Evolutionary conservation across 2,113 vertebrate genomes (phyloP).

Genomic region (Meles meles): DNA sequence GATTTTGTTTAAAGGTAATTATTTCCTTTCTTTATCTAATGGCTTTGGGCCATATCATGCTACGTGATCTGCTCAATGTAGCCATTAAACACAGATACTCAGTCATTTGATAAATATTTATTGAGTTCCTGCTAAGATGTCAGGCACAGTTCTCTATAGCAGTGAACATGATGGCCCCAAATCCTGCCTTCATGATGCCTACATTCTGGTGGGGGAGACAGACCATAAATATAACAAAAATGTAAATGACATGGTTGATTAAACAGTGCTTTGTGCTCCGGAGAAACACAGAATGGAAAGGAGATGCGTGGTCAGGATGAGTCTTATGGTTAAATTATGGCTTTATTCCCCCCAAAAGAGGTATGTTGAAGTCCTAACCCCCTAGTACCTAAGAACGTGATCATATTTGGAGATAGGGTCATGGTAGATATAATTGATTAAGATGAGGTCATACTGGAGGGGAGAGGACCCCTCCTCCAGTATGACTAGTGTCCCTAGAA

Average conservation of each 20-base stretch:
- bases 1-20: background rate
- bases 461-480: background rate
- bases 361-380: background rate
- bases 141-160: background rate
- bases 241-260: background rate
- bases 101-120: background rate
- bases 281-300: background rate
- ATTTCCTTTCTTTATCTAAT: background rate
- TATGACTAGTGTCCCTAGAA: background rate
- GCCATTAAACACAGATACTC: background rate
- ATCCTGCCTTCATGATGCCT: background rate
- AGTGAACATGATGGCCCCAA: background rate
- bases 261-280: background rate
- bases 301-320: background rate
- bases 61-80: background rate
- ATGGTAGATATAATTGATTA: background rate
- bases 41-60: background rate
- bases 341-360: accelerated
- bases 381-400: background rate
- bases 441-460: background rate
- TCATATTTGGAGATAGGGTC: background rate
- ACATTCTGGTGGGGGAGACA: background rate
- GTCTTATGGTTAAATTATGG: background rate
- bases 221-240: background rate
- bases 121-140: background rate